Evolutionary conservation across 2,888 invertebrate genomes (phyloP).

Genomic region (Chymomyza fuscimana): DNA sequence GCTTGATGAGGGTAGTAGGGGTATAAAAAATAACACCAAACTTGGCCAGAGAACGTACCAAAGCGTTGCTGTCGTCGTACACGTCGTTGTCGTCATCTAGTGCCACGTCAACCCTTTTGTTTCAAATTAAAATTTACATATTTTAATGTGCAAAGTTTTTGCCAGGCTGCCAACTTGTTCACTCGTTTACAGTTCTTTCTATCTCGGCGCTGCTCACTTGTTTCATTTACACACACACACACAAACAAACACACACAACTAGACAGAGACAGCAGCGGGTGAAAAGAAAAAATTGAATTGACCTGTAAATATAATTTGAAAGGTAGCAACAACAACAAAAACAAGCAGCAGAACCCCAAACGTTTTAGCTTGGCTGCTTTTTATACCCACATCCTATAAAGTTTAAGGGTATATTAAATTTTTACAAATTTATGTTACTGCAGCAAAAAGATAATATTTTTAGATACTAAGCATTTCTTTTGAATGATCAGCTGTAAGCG

Average conservation of each 20-base stretch:
- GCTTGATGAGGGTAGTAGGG: not conserved
- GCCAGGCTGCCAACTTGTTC: constrained; percentile 26
- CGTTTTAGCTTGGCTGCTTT: not conserved
- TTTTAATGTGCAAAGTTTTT: constrained; percentile 72
- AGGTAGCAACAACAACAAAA: constrained; percentile 48
- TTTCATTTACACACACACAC: constrained; percentile 22
- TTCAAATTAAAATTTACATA: constrained; percentile 73
- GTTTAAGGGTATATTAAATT: too few species aligned
- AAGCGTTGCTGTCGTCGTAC: constrained; percentile 2
- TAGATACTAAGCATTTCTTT: too few species aligned
- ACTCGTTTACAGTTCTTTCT: not conserved
- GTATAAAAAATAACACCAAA: not conserved
- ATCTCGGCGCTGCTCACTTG: constrained; percentile 19
- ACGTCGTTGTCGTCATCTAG: constrained; percentile 33
- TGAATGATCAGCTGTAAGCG: too few species aligned
- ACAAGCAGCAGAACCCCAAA: not conserved
- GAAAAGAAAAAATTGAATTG: constrained; percentile 63
- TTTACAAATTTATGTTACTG: too few species aligned
- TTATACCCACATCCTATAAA: not conserved
- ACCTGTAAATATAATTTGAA: constrained; percentile 72
- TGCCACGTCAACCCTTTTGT: constrained; percentile 70
- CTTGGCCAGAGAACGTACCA: constrained; percentile 9
- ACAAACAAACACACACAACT: not conserved
- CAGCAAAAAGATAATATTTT: too few species aligned
- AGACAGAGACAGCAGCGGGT: not conserved